Conservation (phyloP, 1,140 invertebrate genomes). For the Drosophila setifemur region DNA sequence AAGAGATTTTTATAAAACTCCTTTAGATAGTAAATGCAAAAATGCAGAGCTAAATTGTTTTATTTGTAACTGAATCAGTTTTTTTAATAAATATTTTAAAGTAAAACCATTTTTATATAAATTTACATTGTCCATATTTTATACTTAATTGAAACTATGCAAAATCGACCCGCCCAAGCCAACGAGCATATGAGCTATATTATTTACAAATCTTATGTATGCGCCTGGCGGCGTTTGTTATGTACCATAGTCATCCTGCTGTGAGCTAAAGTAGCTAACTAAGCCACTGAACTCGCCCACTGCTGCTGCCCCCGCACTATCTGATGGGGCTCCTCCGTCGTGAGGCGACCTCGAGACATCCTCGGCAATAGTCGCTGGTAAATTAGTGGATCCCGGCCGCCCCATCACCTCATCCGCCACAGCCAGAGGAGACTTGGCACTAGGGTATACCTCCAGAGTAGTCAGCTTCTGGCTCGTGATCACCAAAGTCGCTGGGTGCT, state of each 20-base stretch:
- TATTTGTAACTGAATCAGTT: too few relatives aligned
- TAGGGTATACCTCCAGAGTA: constrained; percentile 69
- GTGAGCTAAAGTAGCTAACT: constrained; percentile 92
- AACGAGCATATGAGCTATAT: neutral
- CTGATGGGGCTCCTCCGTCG: constrained; percentile 31
- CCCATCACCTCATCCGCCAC: constrained; percentile 40
- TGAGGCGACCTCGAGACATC: constrained; percentile 73
- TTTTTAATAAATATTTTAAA: too few relatives aligned
- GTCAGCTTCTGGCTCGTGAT: constrained; percentile 73
- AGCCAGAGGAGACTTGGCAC: constrained; percentile 58
- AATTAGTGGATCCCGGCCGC: constrained; percentile 21
- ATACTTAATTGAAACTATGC: neutral
- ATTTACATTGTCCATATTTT: too few relatives aligned
- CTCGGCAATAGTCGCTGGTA: constrained; percentile 44
- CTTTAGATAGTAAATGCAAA: too few relatives aligned
- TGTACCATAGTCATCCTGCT: constrained; percentile 85
- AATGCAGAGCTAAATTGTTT: too few relatives aligned
- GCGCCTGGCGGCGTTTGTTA: constrained; percentile 70
- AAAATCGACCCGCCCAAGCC: neutral
- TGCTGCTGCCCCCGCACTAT: constrained; percentile 25
- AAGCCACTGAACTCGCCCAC: constrained; percentile 89
- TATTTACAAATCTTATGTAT: constrained; percentile 53
- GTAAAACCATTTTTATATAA: too few relatives aligned
- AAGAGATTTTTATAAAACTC: too few relatives aligned
- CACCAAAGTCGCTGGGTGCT: constrained; percentile 15